Evolutionary conservation across 2,797 vertebrate species (phyloP), one percentile per base, ranked within the genome.

Genomic region (Hipposideros larvatus): DNA sequence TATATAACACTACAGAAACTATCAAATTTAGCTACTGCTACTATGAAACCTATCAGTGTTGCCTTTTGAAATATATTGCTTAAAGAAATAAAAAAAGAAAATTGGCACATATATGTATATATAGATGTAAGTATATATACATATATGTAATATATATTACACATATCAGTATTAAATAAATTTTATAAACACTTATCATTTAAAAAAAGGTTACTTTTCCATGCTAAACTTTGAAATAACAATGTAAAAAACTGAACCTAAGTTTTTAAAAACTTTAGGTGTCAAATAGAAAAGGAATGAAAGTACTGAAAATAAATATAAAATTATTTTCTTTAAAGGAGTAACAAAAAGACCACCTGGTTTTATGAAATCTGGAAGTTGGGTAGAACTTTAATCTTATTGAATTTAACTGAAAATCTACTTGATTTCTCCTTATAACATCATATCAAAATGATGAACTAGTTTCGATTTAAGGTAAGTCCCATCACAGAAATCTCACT

Each of bases 311-410:
- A 74, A 68, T 22, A 31, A 16, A 46, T 63, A 18, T 55, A 63
- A 77, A 87, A 79, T 61, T 63, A 92, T 48, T 46, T 90, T 90
- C 41, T 66, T 70, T 73, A 70, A 48, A 70, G 16, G 5, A 71
- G 11, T 71, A 87, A 66, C 46, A 43, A 55, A 51, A 89, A 53
- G 1, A 82, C 4, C 21, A 43, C 9, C 8, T 59, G 31, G 57
- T 79, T 95, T 91, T 77, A 59, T 59, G 46, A 84, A 93, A 65
- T 85, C 37, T 91, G n/a, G 8, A 80, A 5, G 34, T 48, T 70
- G 18, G 28, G 85, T 46, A 90, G 28, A 96, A 77, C 24, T 80
- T 55, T 8, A 89, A 34, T 71, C 24, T 75, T 13, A 80, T 11
- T 48, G 9, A 59, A 82, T 73, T 83, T 31, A 86, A 77, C 41